Percentiles rank a stretch among this genome's conserved stretches.
Evolutionary conservation across 1,140 invertebrate genomes (phyloP).

Genomic region (Ctenoplectra terminalis): DNA sequence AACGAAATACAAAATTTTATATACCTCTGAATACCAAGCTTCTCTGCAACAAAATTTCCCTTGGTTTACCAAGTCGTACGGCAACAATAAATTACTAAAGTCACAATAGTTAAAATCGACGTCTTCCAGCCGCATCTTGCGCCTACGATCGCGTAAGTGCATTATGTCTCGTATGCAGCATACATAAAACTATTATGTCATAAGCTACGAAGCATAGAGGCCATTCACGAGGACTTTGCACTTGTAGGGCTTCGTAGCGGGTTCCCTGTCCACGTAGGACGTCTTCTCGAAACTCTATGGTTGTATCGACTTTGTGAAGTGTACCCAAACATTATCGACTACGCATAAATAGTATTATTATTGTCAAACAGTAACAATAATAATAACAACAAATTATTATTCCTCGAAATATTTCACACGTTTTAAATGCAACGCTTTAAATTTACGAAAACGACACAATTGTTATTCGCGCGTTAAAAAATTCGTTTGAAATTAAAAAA

Average conservation of each 20-base stretch:
- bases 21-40: background rate
- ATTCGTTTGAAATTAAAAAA: no score
- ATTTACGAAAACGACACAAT: no score
- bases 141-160: constrained; percentile 5
- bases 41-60: background rate
- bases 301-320: background rate
- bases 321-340: background rate
- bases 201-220: constrained; percentile 65
- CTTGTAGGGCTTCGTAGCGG: constrained; percentile 38
- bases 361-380: background rate
- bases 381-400: background rate
- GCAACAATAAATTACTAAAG: constrained; percentile 2
- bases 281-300: constrained; percentile 16
- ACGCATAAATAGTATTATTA: background rate
- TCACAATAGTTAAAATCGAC: background rate
- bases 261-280: constrained; percentile 46
- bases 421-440: no score
- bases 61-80: background rate
- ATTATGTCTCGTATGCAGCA: constrained; percentile 35
- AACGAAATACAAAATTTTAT: background rate
- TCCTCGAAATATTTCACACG: no score
- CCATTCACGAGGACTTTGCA: constrained; percentile 60
- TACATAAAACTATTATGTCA: constrained; percentile 75
- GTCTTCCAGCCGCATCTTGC: background rate
- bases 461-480: no score